Evolutionary conservation across 2,113 vertebrate species (phyloP), one percentile per base, ranked within the genome.

Genomic region (Amia ocellicauda): DNA sequence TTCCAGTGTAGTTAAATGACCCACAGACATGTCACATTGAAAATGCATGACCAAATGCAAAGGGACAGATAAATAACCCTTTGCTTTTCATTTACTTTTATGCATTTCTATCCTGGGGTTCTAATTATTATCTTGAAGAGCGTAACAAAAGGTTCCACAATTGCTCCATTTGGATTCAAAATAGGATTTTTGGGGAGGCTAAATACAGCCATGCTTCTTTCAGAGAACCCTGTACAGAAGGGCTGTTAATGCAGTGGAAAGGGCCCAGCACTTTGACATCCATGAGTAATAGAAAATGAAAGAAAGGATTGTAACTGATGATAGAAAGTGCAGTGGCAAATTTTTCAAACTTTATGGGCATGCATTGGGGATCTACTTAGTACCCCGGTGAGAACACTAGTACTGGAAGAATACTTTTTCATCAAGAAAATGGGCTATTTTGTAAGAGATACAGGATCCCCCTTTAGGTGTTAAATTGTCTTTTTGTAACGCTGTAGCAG

Each of bases 401-500:
- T 49, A n/a, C 2, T 43, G 31, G 41, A 26, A 47, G 16, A 42
- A 45, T 28, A 23, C 7, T 43, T 20, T 26, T 43, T 49, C 59
- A 61, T 47, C 49, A 3, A 58, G 20, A 42, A 40, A 58, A 42
- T 42, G 22, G 19, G n/a, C 56, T 58, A 42, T 10, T 23, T 19
- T 11, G 16, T 13, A 58, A 41, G 31, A 42, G n/a, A 42, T 22
- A 58, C 56, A 58, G 20, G 56, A 24, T 40, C 20, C 56, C 22
- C 56, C 13, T 42, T 57, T 42, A 27, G 55, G 40, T 58, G n/a
- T 60, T 60, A 26, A 47, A 45, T 60, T 47, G 23, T 58, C 29
- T 42, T 59, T 59, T 17, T 59, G 56, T 66, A 29, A 19, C 69
- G 51, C 57, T 72, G 14, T 42, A 28, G 63, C 41, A 67, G 53